These are phyloP conservation scores for Pelecanus crispus DNA, from an alignment of 2,113 vertebrate species.

Conservation along the genomic window DNA sequence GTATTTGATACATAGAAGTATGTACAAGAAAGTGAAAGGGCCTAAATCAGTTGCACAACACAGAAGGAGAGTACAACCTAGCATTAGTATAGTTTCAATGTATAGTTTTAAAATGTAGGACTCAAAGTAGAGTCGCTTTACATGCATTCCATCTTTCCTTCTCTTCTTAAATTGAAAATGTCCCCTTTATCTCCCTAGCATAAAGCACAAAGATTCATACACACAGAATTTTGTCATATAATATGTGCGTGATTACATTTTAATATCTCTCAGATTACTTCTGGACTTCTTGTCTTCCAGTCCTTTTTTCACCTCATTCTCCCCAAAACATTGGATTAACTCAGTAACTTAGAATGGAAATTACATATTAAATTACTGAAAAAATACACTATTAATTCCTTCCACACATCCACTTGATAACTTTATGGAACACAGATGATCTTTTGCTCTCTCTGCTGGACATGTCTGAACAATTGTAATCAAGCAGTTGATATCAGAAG, in stretches of 20 bases:
- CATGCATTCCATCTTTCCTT: background rate
- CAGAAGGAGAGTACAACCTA: background rate
- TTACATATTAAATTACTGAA: background rate
- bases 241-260: background rate
- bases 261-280: background rate
- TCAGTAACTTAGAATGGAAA: background rate
- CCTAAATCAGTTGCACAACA: background rate
- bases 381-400: background rate
- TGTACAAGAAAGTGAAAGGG: background rate
- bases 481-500: background rate
- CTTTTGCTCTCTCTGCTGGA: background rate
- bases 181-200: background rate
- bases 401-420: background rate
- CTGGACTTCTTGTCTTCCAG: background rate
- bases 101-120: background rate
- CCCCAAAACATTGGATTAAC: background rate
- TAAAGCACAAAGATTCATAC: background rate
- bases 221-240: background rate
- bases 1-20: background rate
- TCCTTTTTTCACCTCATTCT: background rate
- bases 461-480: background rate
- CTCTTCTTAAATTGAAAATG: background rate
- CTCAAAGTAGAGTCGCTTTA: background rate
- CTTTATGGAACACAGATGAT: background rate
- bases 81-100: background rate